Evolutionary conservation across 2,113 vertebrate genomes (phyloP), one percentile per base, ranked within the genome.

Genomic region (Hippoglossus stenolepis): DNA sequence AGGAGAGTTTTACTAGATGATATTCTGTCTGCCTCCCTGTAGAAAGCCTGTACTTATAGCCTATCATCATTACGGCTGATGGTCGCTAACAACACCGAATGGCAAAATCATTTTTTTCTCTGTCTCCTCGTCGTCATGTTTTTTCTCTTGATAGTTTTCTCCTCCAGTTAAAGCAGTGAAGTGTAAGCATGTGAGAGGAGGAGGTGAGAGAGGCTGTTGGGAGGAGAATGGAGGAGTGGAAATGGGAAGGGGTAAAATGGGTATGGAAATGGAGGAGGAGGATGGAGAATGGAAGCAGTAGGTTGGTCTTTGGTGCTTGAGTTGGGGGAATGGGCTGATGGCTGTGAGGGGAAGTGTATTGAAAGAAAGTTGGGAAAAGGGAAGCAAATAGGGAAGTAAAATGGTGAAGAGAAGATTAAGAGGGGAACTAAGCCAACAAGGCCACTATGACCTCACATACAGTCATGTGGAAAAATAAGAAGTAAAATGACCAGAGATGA

Each of bases 51-150:
- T 82, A 68, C 73, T 84, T 80, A 70, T 75, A 38, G 35, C 70
- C 66, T 65, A 75, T 84, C 80, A 79, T 80, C 74, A 84, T 77
- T 79, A 70, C 10, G 2, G 38, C 38, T 79, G 76, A 83, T 85
- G 75, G 76, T n/a, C 15, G 15, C 49, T 82, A 87, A 86, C 58
- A 67, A 64, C 73, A 73, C 54, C 73, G 51, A 82, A 83, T 72
- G 35, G 65, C 6, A 7, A 57, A 74, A 21, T 54, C 63, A 2
- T 24, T 15, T 60, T 23, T n/a, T 2, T 62, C 23, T 63, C 23
- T 79, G 10, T 68, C 63, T 56, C 40, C 15, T 21, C 23, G 49
- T 78, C 68, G 64, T 62, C 56, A 20, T 56, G 18, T 63, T 65
- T 40, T 31, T 74, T 59, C 9, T 15, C n/a, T 38, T 77, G 40